Percentiles rank a stretch among this genome's conserved stretches.
phyloP scores from a whole-genome alignment of 2,888 invertebrate species.

The Slavum lentiscoides region DNA sequence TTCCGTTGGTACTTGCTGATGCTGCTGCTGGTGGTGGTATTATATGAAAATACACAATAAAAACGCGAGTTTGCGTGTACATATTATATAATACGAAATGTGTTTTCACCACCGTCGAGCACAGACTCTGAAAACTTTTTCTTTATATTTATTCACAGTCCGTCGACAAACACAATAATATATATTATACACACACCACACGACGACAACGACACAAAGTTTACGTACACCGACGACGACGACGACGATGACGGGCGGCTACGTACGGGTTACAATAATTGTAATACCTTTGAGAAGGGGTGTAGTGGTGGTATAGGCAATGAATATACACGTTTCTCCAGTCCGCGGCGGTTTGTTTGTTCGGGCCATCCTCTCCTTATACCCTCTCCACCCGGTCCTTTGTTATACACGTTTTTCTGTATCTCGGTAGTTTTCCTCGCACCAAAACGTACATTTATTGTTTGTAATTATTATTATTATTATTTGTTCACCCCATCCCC shows the following conservation, averaged over 20 bases:
- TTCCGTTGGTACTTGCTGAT: no score
- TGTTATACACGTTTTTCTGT: constrained; percentile 44
- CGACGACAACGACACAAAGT: not conserved
- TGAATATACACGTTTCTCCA: constrained; percentile 24
- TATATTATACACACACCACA: constrained; percentile 2
- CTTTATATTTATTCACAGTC: constrained; percentile 48
- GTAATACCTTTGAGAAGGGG: no score
- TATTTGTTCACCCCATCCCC: constrained; percentile 42
- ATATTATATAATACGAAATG: not conserved
- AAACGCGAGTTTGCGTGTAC: constrained; percentile 2
- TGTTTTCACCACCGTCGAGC: constrained; percentile 5
- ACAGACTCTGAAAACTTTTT: constrained; percentile 39
- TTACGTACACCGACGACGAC: not conserved
- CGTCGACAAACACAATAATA: constrained; percentile 44
- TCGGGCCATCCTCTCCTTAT: not conserved
- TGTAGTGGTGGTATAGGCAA: not conserved
- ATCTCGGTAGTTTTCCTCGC: no score
- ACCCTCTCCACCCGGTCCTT: not conserved
- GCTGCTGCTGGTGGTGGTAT: no score
- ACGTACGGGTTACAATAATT: no score
- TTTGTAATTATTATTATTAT: constrained; percentile 39
- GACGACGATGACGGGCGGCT: not conserved
- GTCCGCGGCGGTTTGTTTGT: constrained; percentile 18
- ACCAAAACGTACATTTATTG: constrained; percentile 25
- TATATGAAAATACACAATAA: constrained; percentile 41